A percentile compares a stretch with the other conserved stretches of the same genome.
These are phyloP conservation scores for Bombylius discolor DNA, from an alignment of 2,888 invertebrate genomes.

Conservation along the genomic window DNA sequence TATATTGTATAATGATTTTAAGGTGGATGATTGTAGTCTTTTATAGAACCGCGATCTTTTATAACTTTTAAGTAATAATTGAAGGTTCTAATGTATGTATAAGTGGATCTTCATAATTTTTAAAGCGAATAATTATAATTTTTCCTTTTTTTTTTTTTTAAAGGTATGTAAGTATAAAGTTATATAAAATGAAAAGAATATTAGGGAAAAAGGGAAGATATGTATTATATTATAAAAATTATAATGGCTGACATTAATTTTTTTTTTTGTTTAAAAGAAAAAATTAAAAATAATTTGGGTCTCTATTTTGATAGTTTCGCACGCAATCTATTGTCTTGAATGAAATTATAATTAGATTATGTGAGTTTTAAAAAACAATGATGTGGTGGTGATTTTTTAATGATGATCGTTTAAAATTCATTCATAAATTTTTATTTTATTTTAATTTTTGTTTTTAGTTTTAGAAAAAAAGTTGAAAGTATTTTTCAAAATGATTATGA, in stretches of 20 bases:
- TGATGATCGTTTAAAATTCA: background rate
- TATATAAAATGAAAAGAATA: no score
- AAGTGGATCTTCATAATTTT: background rate
- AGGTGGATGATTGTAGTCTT: background rate
- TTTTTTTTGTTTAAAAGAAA: no score
- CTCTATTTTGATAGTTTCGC: background rate
- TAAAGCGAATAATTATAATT: no score
- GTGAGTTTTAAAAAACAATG: slow-evolving; percentile 5
- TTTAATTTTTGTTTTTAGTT: no score
- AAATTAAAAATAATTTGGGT: background rate
- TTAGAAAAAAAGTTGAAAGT: no score
- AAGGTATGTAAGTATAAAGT: no score
- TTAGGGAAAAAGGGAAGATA: no score
- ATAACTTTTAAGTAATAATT: background rate
- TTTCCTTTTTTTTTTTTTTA: no score
- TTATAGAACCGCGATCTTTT: background rate
- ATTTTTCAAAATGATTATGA: no score
- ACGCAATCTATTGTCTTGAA: background rate
- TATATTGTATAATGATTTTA: background rate
- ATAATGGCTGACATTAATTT: no score
- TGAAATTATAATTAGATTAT: slow-evolving; percentile 36
- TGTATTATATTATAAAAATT: no score
- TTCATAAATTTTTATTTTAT: background rate
- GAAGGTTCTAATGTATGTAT: background rate
- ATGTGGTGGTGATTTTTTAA: no score